Evolutionary conservation across 2,888 invertebrate species (phyloP).

Genomic region (Temnothorax ravouxi): DNA sequence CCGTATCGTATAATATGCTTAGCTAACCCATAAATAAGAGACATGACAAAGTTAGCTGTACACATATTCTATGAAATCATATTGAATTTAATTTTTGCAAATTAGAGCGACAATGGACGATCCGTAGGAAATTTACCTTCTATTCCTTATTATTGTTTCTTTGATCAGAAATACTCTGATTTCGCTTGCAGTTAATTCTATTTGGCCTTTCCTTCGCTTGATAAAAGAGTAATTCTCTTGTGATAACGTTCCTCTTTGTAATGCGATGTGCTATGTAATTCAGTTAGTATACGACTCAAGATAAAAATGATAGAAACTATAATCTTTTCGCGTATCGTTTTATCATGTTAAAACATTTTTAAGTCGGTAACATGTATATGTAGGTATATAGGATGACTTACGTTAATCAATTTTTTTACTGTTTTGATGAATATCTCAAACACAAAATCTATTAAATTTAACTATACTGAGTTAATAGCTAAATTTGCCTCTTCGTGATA

Average conservation of each 20-base stretch:
- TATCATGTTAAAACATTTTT: background rate
- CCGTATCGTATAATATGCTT: background rate
- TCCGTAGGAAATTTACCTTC: background rate
- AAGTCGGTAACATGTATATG: background rate
- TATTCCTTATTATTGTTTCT: background rate
- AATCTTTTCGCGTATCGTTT: background rate
- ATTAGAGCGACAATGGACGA: background rate
- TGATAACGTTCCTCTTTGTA: background rate
- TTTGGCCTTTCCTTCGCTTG: background rate
- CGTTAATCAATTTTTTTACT: background rate
- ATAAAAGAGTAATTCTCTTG: background rate
- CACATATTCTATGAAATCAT: background rate
- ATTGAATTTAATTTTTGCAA: background rate
- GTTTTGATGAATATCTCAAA: background rate
- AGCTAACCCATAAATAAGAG: background rate
- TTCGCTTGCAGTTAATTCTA: background rate
- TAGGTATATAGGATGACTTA: background rate
- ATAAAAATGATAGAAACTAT: conserved; percentile 23
- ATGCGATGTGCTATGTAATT: background rate
- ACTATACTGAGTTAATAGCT: background rate
- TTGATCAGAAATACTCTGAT: background rate
- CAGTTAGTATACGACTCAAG: background rate
- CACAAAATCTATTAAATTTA: background rate
- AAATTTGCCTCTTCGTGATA: background rate
- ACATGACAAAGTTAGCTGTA: background rate